Evolutionary conservation across 2,797 vertebrate species (phyloP).

Genomic region (Onychomys torridus): DNA sequence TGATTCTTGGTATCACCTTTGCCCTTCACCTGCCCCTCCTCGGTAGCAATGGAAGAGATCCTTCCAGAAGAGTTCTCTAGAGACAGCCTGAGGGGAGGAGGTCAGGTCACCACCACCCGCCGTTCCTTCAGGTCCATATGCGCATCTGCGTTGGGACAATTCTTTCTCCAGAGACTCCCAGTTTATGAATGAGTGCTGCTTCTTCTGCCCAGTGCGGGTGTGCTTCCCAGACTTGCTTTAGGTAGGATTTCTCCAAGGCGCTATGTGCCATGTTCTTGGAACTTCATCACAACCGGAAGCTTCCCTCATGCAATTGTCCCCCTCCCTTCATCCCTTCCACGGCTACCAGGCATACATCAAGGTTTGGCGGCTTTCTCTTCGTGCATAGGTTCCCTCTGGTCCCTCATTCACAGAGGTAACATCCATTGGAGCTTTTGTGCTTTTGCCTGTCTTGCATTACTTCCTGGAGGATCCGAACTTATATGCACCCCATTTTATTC

Average conservation of each 20-base stretch:
- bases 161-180: neutral
- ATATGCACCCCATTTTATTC: neutral
- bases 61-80: neutral
- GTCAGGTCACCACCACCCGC: fast-evolving
- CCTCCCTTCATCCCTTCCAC: neutral
- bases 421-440: neutral
- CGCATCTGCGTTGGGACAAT: neutral
- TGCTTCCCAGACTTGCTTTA: neutral
- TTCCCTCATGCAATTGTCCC: neutral
- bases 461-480: neutral
- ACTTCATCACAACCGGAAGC: neutral
- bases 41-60: neutral
- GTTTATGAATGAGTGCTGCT: neutral
- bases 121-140: neutral
- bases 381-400: neutral
- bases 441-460: neutral
- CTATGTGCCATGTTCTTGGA: neutral
- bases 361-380: neutral
- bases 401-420: neutral
- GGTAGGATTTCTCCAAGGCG: neutral
- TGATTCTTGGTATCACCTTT: neutral
- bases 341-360: neutral
- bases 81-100: neutral
- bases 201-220: neutral
- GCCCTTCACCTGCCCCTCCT: neutral